phyloP scores from a whole-genome alignment of 1,140 invertebrate species.

The Drosophila novamexicana region DNA sequence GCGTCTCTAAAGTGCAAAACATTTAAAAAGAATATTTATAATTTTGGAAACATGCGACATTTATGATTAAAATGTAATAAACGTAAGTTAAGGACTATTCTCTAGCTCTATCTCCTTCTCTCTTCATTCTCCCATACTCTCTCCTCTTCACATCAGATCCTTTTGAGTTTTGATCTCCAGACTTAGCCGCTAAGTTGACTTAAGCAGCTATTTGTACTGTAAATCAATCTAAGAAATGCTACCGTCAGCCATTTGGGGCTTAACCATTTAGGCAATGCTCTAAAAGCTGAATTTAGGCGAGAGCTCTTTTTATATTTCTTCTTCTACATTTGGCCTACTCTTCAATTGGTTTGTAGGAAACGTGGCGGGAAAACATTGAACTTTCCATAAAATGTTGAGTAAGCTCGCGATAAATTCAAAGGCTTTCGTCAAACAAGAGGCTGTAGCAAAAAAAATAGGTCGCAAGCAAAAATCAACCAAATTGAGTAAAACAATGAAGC shows the following conservation, averaged over 20 bases:
- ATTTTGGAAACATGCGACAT: slow-evolving; percentile 1
- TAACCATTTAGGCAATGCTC: slow-evolving; percentile 58
- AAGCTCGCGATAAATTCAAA: slow-evolving; percentile 41
- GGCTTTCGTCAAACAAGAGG: slow-evolving; percentile 34
- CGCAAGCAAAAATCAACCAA: slow-evolving; percentile 65
- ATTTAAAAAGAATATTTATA: slow-evolving; percentile 11
- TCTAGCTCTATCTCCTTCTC: no score
- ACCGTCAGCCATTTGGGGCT: slow-evolving; percentile 38
- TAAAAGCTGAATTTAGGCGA: slow-evolving; percentile 51
- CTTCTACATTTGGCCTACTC: slow-evolving; percentile 32
- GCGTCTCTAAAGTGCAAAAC: neutral
- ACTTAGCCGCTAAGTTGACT: slow-evolving; percentile 51
- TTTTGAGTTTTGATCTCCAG: neutral
- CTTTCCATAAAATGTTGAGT: slow-evolving; percentile 35
- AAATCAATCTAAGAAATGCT: slow-evolving; percentile 57
- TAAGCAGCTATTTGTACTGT: neutral
- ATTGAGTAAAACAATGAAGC: slow-evolving; percentile 82
- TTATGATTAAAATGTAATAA: neutral
- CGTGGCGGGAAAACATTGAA: slow-evolving; percentile 17
- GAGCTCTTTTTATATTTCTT: slow-evolving; percentile 50
- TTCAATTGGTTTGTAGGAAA: slow-evolving; percentile 60
- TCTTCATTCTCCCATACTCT: no score
- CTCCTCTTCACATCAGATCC: no score
- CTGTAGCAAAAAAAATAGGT: slow-evolving; percentile 24
- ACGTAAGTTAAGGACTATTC: no score